A percentile compares a stretch with the other conserved stretches of the same genome.
Evolutionary conservation across 2,797 vertebrate genomes (phyloP).

Genomic region (Nannoperca australis): DNA sequence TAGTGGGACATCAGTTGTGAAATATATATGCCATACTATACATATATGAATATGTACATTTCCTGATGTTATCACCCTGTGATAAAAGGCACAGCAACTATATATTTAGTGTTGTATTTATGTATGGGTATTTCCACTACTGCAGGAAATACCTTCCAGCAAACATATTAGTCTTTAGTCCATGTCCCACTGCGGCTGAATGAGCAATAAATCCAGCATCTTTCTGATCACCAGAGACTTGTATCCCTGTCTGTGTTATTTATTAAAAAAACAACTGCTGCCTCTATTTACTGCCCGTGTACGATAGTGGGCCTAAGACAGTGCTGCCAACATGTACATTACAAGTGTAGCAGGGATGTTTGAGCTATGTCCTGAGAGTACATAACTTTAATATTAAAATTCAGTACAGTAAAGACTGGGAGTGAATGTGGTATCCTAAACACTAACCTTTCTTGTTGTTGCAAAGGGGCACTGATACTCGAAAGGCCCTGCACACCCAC

Average conservation of each 20-base stretch:
- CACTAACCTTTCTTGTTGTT: conserved; percentile 14
- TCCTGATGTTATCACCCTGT: too few relatives aligned
- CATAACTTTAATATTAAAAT: conserved; percentile 49
- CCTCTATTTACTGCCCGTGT: conserved; percentile 18
- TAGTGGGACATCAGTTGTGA: not conserved
- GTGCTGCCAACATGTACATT: conserved; percentile 36
- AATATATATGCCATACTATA: not conserved
- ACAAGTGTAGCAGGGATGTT: conserved; percentile 43
- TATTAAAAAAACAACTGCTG: conserved; percentile 42
- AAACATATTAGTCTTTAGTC: conserved; percentile 4
- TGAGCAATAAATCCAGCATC: conserved; percentile 28
- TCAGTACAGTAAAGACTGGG: not conserved
- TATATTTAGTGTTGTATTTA: not conserved
- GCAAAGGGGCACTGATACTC: not conserved
- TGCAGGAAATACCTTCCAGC: not conserved
- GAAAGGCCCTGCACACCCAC: conserved; percentile 18
- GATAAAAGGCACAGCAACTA: too few relatives aligned
- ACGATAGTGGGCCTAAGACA: conserved; percentile 11
- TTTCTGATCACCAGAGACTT: conserved; percentile 32
- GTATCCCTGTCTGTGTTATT: conserved; percentile 26
- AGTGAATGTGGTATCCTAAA: conserved; percentile 5
- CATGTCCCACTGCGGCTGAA: conserved; percentile 9
- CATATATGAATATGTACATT: not conserved
- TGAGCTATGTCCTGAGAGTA: conserved; percentile 46
- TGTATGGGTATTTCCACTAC: not conserved